These are phyloP conservation scores for Drosophila sp. DNA, from an alignment of 1,140 invertebrate species.

Conservation along the genomic window DNA sequence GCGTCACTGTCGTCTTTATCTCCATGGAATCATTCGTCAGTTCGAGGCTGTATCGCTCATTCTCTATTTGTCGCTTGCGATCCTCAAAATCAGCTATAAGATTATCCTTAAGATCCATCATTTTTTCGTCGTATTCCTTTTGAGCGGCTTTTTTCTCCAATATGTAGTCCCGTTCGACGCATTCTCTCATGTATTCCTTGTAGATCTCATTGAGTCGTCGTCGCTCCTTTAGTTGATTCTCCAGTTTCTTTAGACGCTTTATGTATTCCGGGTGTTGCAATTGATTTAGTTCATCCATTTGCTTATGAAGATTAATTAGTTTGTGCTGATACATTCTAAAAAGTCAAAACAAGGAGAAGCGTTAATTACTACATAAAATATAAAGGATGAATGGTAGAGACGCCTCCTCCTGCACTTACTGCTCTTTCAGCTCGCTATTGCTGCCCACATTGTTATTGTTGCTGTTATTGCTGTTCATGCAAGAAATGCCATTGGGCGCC, in stretches of 20 bases:
- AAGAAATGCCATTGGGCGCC: conserved; percentile 84
- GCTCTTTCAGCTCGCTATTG: conserved; percentile 92
- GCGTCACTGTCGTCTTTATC: conserved; percentile 89
- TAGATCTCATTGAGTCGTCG: conserved; percentile 92
- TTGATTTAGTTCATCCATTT: conserved; percentile 93
- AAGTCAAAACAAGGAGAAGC: conserved; percentile 31
- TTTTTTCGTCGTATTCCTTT: conserved; percentile 98
- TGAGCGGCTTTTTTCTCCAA: conserved; percentile 93
- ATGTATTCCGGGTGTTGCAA: conserved; percentile 94
- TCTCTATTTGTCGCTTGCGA: conserved; percentile 94
- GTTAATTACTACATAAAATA: neutral
- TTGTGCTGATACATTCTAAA: conserved; percentile 97
- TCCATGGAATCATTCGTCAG: conserved; percentile 94
- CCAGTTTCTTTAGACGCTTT: conserved; percentile 91
- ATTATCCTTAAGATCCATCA: conserved; percentile 93
- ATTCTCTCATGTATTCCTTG: conserved; percentile 91
- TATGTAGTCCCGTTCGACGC: conserved; percentile 94
- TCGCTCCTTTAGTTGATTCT: conserved; percentile 91
- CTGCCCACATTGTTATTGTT: conserved; percentile 55
- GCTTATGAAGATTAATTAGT: conserved; percentile 93
- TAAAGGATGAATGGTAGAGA: neutral
- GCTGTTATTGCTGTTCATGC: conserved; percentile 39
- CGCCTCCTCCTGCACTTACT: conserved; percentile 85
- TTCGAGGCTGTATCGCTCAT: conserved; percentile 93
- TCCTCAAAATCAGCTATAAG: conserved; percentile 96